phyloP scores from a whole-genome alignment of 2,797 vertebrate species.

The Odontamblyopus rebecca region DNA sequence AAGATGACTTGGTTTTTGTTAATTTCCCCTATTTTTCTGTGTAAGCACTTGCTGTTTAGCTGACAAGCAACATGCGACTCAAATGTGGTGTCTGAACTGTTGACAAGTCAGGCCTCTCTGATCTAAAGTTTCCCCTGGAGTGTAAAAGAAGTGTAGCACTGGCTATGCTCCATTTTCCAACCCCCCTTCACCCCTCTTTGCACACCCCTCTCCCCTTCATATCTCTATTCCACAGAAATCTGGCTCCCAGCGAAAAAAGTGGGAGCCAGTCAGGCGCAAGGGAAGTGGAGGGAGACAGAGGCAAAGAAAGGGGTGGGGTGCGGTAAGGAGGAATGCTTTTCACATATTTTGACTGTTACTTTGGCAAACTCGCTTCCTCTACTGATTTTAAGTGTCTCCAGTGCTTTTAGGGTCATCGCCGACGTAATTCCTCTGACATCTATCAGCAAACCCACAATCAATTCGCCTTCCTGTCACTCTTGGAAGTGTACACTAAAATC shows the following conservation, averaged over 20 bases:
- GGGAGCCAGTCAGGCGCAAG: constrained; percentile 54
- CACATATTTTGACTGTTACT: constrained; percentile 68
- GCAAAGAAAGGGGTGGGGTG: constrained; percentile 30
- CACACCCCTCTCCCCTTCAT: constrained; percentile 65
- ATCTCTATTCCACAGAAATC: constrained; percentile 80
- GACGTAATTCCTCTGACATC: constrained; percentile 29
- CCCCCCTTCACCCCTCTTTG: constrained; percentile 23
- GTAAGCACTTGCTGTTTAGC: constrained; percentile 28
- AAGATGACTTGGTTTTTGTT: constrained; percentile 36
- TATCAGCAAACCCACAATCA: constrained; percentile 20
- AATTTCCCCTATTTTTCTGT: constrained; percentile 6
- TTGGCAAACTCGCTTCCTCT: constrained; percentile 70
- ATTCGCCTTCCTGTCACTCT: constrained; percentile 11
- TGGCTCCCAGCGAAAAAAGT: constrained; percentile 72
- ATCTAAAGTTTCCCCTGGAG: constrained; percentile 67
- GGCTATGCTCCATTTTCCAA: constrained; percentile 71
- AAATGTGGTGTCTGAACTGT: constrained; percentile 54
- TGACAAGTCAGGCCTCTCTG: constrained; percentile 55
- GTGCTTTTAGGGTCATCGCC: constrained; percentile 30
- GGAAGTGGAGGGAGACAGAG: constrained; percentile 56
- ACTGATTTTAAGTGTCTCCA: constrained; percentile 29
- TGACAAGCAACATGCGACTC: constrained; percentile 33
- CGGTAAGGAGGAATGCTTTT: constrained; percentile 64
- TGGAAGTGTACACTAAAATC: constrained; percentile 1
- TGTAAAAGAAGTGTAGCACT: constrained; percentile 68